Evolutionary conservation across 2,797 vertebrate genomes (phyloP).

Genomic region (Octomys mimax): DNA sequence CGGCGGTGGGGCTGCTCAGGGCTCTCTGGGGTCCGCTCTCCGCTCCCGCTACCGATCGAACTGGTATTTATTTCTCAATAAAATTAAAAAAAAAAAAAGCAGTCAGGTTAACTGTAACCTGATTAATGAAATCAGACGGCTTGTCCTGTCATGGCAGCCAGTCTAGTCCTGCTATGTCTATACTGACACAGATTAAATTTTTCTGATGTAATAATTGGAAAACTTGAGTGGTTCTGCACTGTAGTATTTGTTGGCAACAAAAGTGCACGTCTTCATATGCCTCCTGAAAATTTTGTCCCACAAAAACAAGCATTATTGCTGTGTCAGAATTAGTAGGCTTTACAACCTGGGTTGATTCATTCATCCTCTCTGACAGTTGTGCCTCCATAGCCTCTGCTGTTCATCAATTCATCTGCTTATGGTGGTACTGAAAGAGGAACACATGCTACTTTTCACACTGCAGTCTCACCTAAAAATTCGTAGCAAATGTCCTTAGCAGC

Average conservation of each 20-base stretch:
- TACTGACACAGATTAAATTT: background rate
- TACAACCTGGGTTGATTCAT: background rate
- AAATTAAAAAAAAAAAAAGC: background rate
- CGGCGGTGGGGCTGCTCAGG: too few species aligned
- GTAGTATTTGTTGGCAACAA: background rate
- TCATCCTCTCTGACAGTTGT: background rate
- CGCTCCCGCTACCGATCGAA: too few species aligned
- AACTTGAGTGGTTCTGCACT: background rate
- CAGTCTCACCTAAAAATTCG: background rate
- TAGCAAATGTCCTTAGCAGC: background rate
- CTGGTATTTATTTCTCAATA: too few species aligned
- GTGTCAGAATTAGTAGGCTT: background rate
- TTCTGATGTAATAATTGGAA: background rate
- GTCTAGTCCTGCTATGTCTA: background rate
- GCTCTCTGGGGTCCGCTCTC: too few species aligned
- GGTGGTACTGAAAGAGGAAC: background rate
- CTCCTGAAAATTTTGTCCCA: background rate
- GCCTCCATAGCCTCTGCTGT: background rate
- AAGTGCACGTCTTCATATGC: background rate
- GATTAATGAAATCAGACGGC: background rate
- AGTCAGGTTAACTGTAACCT: background rate
- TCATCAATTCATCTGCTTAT: background rate
- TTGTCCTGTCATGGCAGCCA: background rate
- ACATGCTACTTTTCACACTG: background rate
- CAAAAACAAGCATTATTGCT: background rate